A percentile compares a stretch with the other conserved stretches of the same genome.
Evolutionary conservation across 1,140 invertebrate genomes (phyloP).

Genomic region (Cryptotermes secundus): DNA sequence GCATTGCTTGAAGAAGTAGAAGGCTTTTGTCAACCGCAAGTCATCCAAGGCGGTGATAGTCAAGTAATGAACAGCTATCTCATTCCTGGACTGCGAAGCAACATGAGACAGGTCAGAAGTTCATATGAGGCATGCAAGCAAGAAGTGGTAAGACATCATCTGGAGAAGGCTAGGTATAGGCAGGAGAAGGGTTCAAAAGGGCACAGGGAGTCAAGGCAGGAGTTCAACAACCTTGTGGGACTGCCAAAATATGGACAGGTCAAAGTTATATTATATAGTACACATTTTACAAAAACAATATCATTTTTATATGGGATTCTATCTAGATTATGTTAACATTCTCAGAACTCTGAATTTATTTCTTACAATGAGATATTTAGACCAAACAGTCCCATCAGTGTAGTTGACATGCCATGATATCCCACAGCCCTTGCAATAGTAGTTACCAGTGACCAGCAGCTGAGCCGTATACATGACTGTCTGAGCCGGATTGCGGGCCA

Average conservation of each 20-base stretch:
- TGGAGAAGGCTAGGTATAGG: neutral
- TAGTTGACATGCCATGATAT: neutral
- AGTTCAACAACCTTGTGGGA: constrained; percentile 2
- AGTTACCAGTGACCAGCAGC: constrained; percentile 52
- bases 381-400: neutral
- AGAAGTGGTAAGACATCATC: neutral
- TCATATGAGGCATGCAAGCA: constrained; percentile 27
- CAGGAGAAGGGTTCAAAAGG: neutral
- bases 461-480: constrained; percentile 45
- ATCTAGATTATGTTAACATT: too few relatives aligned
- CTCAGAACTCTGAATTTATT: neutral
- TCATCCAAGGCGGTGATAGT: constrained; percentile 37
- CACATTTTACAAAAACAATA: neutral
- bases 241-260: neutral
- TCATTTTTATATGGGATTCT: too few relatives aligned
- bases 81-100: constrained; percentile 35
- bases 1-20: constrained; percentile 34
- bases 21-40: constrained; percentile 36
- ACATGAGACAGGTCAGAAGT: constrained; percentile 30
- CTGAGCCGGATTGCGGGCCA: constrained; percentile 45
- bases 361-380: neutral
- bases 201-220: neutral
- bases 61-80: constrained; percentile 35
- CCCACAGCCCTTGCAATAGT: neutral
- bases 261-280: neutral